Percentiles rank a stretch among this genome's conserved stretches.
phyloP scores from a whole-genome alignment of 2,797 vertebrate species.

The Somateria mollissima region DNA sequence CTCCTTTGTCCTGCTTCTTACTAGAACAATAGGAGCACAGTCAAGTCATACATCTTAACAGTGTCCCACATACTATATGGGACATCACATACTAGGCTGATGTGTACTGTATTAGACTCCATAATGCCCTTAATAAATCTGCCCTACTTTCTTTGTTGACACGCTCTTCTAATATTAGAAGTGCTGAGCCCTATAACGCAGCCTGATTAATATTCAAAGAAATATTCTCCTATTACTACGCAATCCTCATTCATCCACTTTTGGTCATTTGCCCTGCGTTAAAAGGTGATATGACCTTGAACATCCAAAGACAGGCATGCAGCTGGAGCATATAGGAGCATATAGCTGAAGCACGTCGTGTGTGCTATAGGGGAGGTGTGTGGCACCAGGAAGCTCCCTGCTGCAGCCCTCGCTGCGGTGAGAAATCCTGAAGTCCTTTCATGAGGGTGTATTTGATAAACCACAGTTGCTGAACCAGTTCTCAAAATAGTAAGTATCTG shows the following conservation, averaged over 20 bases:
- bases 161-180: conserved; percentile 43
- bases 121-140: conserved; percentile 38
- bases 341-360: not conserved
- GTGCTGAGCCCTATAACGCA: not conserved
- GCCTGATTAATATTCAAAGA: not conserved
- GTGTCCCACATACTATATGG: conserved; percentile 27
- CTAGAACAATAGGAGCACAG: not conserved
- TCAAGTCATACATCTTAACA: not conserved
- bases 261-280: not conserved
- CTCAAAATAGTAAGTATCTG: not conserved
- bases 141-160: conserved; percentile 49
- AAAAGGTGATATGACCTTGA: not conserved
- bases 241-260: not conserved
- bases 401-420: not conserved
- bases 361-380: not conserved
- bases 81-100: not conserved
- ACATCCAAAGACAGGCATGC: accelerated
- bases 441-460: not conserved
- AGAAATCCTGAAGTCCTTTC: not conserved
- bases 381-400: not conserved
- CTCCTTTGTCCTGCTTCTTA: not conserved
- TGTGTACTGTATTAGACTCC: not conserved
- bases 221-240: not conserved
- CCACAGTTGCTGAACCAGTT: not conserved
- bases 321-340: not conserved